A percentile compares a stretch with the other conserved stretches of the same genome.
These are phyloP conservation scores for Pristis pectinata DNA, from an alignment of 2,797 vertebrate genomes.

Conservation along the genomic window DNA sequence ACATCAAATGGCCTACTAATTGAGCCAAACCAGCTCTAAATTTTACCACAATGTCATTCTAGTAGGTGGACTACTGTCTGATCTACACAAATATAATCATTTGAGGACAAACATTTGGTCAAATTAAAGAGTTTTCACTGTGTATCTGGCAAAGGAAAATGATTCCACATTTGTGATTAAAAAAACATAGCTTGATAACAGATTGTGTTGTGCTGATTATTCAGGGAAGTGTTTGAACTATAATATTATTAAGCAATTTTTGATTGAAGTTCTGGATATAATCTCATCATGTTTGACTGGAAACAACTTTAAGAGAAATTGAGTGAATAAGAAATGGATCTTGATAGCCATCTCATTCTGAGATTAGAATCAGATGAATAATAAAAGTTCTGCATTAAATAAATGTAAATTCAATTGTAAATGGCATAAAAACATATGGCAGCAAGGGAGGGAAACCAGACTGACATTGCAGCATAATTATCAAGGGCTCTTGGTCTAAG, in stretches of 20 bases:
- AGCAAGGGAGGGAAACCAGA: not conserved
- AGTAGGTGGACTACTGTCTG: not conserved
- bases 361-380: not conserved
- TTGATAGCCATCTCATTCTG: not conserved
- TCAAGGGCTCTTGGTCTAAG: not conserved
- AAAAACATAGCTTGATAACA: not conserved
- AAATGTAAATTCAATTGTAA: not conserved
- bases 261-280: slow-evolving; percentile 4
- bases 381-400: not conserved
- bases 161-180: not conserved
- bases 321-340: not conserved
- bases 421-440: not conserved
- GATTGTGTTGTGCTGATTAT: not conserved
- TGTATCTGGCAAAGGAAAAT: not conserved
- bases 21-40: not conserved
- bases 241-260: not conserved
- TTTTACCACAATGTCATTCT: too few relatives aligned
- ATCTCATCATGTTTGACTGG: not conserved
- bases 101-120: not conserved
- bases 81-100: not conserved
- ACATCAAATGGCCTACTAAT: not conserved
- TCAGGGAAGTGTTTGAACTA: not conserved
- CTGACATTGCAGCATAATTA: not conserved
- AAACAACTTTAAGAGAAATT: not conserved
- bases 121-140: not conserved